Evolutionary conservation across 2,797 vertebrate species (phyloP).

Genomic region (Catharus ustulatus): DNA sequence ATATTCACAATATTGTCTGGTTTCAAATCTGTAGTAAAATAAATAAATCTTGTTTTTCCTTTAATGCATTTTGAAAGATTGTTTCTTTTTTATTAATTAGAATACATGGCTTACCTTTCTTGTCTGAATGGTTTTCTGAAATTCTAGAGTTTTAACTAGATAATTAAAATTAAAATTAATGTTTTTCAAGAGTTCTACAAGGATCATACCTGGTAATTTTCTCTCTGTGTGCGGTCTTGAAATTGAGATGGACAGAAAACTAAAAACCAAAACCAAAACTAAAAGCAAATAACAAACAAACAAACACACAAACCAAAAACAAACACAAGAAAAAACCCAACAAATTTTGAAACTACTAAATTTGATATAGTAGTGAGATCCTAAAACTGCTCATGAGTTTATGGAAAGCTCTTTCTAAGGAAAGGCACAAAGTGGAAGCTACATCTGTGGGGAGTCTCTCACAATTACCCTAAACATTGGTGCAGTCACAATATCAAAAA

Average conservation of each 20-base stretch:
- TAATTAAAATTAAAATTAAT: background rate
- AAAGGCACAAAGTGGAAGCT: background rate
- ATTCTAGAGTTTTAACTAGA: background rate
- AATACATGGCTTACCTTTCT: background rate
- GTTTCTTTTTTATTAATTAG: background rate
- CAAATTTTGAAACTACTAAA: background rate
- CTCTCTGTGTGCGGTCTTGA: background rate
- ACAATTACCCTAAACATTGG: background rate
- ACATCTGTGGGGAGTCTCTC: background rate
- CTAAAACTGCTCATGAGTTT: background rate
- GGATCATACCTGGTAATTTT: background rate
- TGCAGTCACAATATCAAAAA: background rate
- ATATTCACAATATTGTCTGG: background rate
- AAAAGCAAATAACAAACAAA: background rate
- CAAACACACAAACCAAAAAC: background rate
- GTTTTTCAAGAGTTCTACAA: background rate
- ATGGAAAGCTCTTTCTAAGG: background rate
- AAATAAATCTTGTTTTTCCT: background rate
- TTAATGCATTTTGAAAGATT: background rate
- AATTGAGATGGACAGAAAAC: background rate
- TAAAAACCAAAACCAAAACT: background rate
- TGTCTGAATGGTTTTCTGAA: background rate
- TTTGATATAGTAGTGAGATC: background rate
- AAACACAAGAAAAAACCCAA: background rate
- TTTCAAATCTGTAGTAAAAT: background rate